Conservation (phyloP, 2,113 vertebrate species). For the Symphodus melops region DNA sequence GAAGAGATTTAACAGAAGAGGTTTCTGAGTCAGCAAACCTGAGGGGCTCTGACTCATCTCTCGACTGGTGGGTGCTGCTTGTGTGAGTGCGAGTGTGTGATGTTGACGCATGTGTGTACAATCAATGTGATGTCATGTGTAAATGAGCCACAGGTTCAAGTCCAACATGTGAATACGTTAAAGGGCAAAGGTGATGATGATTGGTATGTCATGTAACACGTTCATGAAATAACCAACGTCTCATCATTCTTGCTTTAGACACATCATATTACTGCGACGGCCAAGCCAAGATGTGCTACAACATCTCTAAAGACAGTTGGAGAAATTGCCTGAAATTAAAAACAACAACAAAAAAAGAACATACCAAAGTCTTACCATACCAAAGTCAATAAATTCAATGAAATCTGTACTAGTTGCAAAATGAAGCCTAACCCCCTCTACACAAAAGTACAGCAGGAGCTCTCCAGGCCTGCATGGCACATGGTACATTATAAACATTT, state of each 20-base stretch:
- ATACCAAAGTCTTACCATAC: no score
- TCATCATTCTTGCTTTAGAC: not conserved
- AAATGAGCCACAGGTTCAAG: constrained; percentile 45
- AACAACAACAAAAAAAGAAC: no score
- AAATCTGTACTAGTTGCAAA: no score
- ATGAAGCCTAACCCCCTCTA: no score
- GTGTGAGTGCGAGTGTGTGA: constrained; percentile 15
- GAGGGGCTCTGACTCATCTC: constrained; percentile 68
- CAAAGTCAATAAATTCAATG: no score
- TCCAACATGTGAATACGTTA: constrained; percentile 38
- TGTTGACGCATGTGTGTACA: constrained; percentile 36
- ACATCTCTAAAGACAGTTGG: no score
- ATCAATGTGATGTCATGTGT: constrained; percentile 38
- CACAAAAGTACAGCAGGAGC: no score
- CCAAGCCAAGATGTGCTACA: no score
- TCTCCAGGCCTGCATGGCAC: no score
- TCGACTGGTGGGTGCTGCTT: constrained; percentile 33
- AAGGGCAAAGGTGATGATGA: constrained; percentile 49
- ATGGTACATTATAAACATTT: no score
- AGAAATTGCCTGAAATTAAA: no score
- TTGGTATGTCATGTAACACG: not conserved
- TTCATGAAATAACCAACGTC: constrained; percentile 15
- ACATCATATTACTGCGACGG: not conserved
- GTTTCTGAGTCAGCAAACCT: constrained; percentile 64
- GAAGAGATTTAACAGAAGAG: constrained; percentile 45